Conservation (phyloP, 2,113 vertebrate species). For the Lota lota region DNA sequence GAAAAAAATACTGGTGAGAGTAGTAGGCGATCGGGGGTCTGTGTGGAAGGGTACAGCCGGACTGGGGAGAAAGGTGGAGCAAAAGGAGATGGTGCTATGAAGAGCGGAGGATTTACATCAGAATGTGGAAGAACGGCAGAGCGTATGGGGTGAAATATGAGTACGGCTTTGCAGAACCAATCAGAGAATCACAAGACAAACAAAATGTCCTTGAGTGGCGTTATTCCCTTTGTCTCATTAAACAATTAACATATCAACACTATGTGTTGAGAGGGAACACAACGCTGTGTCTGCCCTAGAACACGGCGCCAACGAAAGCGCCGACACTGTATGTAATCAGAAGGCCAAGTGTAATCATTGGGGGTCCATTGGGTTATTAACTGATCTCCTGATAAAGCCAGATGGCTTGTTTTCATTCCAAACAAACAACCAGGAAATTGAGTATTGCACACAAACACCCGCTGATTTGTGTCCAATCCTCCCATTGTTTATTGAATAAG, state of each 20-base stretch:
- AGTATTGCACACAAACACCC: conserved; percentile 33
- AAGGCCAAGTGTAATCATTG: conserved; percentile 39
- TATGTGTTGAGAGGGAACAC: background rate
- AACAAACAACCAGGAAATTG: conserved; percentile 57
- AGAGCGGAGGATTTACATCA: background rate
- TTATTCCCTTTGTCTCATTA: background rate
- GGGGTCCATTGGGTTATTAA: conserved; percentile 47
- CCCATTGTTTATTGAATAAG: conserved; percentile 5
- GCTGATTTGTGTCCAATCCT: conserved; percentile 40
- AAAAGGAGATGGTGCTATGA: no score
- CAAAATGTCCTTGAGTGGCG: background rate
- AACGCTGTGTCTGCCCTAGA: background rate
- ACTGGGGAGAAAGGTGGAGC: no score
- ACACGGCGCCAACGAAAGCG: background rate
- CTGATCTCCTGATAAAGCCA: conserved; percentile 60
- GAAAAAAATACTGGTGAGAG: no score
- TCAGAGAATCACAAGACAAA: background rate
- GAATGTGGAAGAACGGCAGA: conserved; percentile 6
- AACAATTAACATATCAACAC: conserved; percentile 10
- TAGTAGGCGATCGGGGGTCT: no score
- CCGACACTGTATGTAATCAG: conserved; percentile 1
- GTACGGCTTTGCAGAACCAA: background rate
- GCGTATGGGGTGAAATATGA: conserved; percentile 30
- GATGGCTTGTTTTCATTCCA: conserved; percentile 57
- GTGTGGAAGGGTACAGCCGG: no score